A percentile compares a stretch with the other conserved stretches of the same genome.
These are phyloP conservation scores for Erpornis zantholeuca DNA, from an alignment of 2,113 vertebrate species.

Conservation along the genomic window DNA sequence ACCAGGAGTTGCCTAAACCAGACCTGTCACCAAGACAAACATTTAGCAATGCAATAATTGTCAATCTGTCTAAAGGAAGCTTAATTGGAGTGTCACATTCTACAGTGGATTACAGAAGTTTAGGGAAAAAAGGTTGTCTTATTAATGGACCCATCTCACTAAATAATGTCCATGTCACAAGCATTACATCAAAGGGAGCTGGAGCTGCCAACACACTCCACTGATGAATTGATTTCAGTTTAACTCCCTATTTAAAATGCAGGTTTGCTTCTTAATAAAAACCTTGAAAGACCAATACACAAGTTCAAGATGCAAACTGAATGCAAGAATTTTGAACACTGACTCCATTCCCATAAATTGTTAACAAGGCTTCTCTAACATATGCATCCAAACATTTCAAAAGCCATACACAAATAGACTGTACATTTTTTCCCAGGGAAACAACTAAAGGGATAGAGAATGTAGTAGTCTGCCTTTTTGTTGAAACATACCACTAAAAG, in stretches of 20 bases:
- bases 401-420: background rate
- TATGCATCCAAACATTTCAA: background rate
- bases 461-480: background rate
- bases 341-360: background rate
- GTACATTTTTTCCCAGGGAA: background rate
- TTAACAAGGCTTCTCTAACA: background rate
- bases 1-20: background rate
- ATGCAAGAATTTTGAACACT: background rate
- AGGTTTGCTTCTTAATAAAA: background rate
- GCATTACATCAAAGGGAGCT: background rate
- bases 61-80: background rate
- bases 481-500: background rate
- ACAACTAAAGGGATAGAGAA: background rate
- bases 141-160: background rate
- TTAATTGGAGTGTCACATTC: constrained; percentile 14
- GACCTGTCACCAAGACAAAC: background rate
- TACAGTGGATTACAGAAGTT: background rate
- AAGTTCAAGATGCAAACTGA: background rate
- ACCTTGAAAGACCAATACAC: background rate
- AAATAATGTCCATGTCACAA: constrained; percentile 9
- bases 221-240: background rate
- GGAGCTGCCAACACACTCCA: background rate
- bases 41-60: background rate
- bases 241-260: constrained; percentile 23
- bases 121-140: background rate